Conservation (phyloP, 2,888 invertebrate species). For the Microctonus brassicae region DNA sequence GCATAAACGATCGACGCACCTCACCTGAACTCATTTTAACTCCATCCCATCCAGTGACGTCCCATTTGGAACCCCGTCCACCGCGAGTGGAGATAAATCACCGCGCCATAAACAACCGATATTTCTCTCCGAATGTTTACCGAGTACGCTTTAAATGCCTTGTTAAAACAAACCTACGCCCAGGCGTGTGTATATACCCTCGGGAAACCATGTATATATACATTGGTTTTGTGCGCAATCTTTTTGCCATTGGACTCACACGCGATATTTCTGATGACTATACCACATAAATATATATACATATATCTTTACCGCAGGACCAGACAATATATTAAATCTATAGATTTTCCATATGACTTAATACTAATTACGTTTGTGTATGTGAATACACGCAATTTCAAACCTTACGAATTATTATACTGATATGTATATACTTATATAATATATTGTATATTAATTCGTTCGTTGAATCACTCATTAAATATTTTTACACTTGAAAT, state of each 20-base stretch:
- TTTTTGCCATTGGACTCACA: constrained; percentile 11
- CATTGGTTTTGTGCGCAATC: background rate
- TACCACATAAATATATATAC: background rate
- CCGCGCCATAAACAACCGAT: constrained; percentile 68
- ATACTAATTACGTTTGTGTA: no score
- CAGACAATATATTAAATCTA: no score
- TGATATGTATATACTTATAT: no score
- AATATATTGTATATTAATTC: no score
- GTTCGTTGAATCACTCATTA: background rate
- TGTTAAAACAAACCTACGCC: constrained; percentile 70
- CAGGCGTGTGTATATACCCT: constrained; percentile 25
- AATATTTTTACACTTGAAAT: background rate
- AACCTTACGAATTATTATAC: background rate
- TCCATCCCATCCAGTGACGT: constrained; percentile 47
- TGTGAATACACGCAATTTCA: background rate
- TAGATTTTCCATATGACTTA: no score
- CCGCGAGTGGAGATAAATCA: constrained; percentile 68
- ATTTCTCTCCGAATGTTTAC: constrained; percentile 70
- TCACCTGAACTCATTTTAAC: constrained; percentile 57
- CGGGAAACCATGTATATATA: background rate
- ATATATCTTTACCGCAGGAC: no score
- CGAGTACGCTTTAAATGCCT: constrained; percentile 70
- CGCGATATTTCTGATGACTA: background rate
- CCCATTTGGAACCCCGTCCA: constrained; percentile 32
- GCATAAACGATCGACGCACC: constrained; percentile 33